phyloP scores from a whole-genome alignment of 2,888 invertebrate species.

The Idaea biselata region DNA sequence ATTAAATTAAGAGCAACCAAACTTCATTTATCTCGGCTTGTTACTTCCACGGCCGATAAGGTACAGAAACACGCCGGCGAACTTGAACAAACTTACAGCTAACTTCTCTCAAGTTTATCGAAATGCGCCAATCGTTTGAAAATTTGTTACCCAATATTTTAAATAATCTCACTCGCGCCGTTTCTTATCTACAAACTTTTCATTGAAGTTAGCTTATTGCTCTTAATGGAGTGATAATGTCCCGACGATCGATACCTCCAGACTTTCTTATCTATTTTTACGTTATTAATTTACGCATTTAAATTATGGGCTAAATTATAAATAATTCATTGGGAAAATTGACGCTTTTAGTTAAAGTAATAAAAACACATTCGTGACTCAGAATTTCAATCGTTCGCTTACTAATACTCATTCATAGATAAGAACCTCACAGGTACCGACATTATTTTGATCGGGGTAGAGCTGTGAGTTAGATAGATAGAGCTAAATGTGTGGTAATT shows the following conservation, averaged over 20 bases:
- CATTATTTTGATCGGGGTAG: not conserved
- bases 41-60: constrained; percentile 75
- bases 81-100: constrained; percentile 59
- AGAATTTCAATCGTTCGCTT: not conserved
- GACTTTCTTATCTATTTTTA: constrained; percentile 16
- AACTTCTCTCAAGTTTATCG: constrained; percentile 68
- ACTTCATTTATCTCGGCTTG: constrained; percentile 78
- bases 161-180: constrained; percentile 62
- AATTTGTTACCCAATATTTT: constrained; percentile 75
- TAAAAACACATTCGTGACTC: not conserved
- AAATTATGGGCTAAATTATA: not conserved
- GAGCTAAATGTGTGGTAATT: constrained; percentile 33
- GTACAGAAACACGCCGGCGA: constrained; percentile 67
- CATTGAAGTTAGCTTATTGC: constrained; percentile 39
- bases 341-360: not conserved
- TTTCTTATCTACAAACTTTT: constrained; percentile 61
- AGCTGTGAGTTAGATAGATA: not conserved
- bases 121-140: constrained; percentile 74
- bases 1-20: constrained; percentile 78
- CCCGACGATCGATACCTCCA: constrained; percentile 22
- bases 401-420: not conserved
- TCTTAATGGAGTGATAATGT: constrained; percentile 32
- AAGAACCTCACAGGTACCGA: not conserved
- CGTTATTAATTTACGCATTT: constrained; percentile 13
- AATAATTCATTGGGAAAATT: not conserved